A percentile compares a stretch with the other conserved stretches of the same genome.
Evolutionary conservation across 2,888 invertebrate genomes (phyloP).

Genomic region (Dysmachus trigonus): DNA sequence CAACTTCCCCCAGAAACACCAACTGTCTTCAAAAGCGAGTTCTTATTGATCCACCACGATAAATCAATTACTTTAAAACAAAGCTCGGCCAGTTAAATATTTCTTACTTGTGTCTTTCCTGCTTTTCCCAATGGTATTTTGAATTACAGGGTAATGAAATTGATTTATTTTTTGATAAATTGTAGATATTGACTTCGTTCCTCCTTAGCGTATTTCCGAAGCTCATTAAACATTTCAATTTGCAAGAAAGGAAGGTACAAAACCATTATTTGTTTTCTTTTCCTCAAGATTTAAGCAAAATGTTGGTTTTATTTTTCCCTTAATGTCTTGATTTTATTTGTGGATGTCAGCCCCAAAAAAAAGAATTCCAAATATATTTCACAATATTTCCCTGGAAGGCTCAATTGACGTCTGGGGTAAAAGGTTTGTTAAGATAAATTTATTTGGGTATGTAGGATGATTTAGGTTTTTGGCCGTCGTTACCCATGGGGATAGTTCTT

Average conservation of each 20-base stretch:
- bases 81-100: not conserved
- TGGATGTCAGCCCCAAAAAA: not conserved
- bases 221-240: not conserved
- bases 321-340: not conserved
- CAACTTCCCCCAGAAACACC: too few relatives aligned
- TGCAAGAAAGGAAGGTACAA: not conserved
- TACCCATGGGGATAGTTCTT: not conserved
- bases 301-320: not conserved
- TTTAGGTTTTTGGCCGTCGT: not conserved
- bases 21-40: too few relatives aligned
- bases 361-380: not conserved
- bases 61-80: not conserved
- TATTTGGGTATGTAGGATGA: not conserved
- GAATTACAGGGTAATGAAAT: not conserved
- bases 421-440: not conserved
- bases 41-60: too few relatives aligned
- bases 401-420: not conserved
- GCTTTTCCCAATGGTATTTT: not conserved
- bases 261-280: not conserved
- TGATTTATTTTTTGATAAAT: not conserved
- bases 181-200: not conserved
- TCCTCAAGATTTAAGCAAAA: not conserved
- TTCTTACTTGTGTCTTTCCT: not conserved
- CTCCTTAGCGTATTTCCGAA: not conserved
- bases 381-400: not conserved